Evolutionary conservation across 1,140 invertebrate genomes (phyloP), one percentile per base, ranked within the genome.

Genomic region (Popillia japonica): DNA sequence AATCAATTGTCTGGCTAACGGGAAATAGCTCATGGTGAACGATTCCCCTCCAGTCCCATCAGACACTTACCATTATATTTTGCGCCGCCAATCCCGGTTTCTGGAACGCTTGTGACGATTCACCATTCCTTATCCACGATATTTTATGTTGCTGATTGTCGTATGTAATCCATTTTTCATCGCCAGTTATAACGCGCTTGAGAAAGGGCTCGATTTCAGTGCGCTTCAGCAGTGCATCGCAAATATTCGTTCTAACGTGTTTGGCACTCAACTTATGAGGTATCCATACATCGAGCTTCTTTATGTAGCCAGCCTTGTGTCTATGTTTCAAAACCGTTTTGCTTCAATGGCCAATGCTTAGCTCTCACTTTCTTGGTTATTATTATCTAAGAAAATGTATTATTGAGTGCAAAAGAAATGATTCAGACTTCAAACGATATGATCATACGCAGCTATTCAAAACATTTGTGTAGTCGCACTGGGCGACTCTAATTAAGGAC

Each of bases 221-320:
- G 27, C 80, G 27, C 27, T 34, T 34, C 27, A 34, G 27, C 27
- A 34, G 27, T 4, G 27, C 4, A 34, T 34, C 27, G 78, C 34
- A 78, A 78, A 41, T 81, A 55, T 75, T 78, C 80, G 78, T 78
- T 48, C 59, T 41, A 22, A 64, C 27, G 42, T 75, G 77, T 77
- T 40, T 77, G 23, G 27, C n/a, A 14, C 27, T 78, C 64, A 77
- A 75, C n/a, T 77, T 27, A 42, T 80, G 78, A 11, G 76, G 72
- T 40, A 80, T 76, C 80, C 80, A 79, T 79, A 78, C 74, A 79
- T 79, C 75, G 17, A 80, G 75, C 78, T 77, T 79, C 27, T 81
- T 79, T 78, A 61, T 77, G 77, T 40, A 75, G 40, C 74, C 79
- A 76, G 80, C 80, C 79, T 59, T 80, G 14, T 79, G 61, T 48